phyloP scores from a whole-genome alignment of 2,797 vertebrate species.

The Peromyscus eremicus region DNA sequence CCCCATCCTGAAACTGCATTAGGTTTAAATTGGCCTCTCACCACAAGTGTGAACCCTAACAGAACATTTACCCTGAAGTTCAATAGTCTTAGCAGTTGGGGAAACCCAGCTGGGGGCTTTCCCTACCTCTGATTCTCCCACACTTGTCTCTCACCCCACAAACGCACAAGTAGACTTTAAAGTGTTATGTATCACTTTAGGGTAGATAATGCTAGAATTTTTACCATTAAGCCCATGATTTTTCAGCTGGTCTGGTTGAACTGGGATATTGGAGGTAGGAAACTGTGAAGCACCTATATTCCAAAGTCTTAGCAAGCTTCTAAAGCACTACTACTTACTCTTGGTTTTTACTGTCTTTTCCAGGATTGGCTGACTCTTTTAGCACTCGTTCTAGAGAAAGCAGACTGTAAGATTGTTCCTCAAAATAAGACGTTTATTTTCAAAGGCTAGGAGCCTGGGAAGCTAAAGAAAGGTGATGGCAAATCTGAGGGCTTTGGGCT shows the following conservation, averaged over 20 bases:
- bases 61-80: slow-evolving; percentile 67
- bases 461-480: neutral
- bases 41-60: slow-evolving; percentile 24
- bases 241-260: slow-evolving; percentile 35
- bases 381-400: slow-evolving; percentile 36
- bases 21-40: slow-evolving; percentile 55
- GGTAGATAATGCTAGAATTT: neutral
- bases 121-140: slow-evolving; percentile 26
- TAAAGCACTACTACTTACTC: neutral
- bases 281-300: neutral
- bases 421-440: slow-evolving; percentile 61
- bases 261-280: neutral
- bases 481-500: neutral
- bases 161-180: neutral
- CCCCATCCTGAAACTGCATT: slow-evolving; percentile 50
- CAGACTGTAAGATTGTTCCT: slow-evolving; percentile 33
- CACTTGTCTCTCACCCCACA: slow-evolving; percentile 21
- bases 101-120: slow-evolving; percentile 51
- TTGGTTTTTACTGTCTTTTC: slow-evolving; percentile 56
- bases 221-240: slow-evolving; percentile 24
- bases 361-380: slow-evolving; percentile 31
- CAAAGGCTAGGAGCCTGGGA: neutral
- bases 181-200: slow-evolving; percentile 40
- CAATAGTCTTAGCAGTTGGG: slow-evolving; percentile 2
- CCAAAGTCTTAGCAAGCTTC: neutral